Percentiles rank a stretch among this genome's conserved stretches.
Conservation (phyloP, 2,797 vertebrate species). For the Todus mexicanus region DNA sequence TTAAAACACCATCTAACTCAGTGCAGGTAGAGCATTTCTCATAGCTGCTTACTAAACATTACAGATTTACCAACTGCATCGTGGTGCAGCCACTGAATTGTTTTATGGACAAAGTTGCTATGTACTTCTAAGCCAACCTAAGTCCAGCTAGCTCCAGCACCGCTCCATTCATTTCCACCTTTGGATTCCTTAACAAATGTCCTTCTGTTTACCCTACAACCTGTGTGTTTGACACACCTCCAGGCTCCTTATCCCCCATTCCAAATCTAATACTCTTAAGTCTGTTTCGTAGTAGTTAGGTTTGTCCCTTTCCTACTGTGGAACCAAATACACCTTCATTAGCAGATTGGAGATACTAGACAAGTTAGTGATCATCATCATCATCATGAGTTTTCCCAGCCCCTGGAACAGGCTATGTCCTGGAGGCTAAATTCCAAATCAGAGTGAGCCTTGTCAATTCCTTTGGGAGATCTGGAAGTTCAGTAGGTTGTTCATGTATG, state of each 20-base stretch:
- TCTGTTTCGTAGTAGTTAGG: not conserved
- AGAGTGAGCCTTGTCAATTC: not conserved
- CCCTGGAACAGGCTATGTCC: not conserved
- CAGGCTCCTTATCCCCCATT: not conserved
- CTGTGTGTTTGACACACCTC: not conserved
- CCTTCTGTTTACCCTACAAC: not conserved
- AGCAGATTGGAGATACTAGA: no score
- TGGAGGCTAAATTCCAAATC: not conserved
- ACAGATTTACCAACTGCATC: not conserved
- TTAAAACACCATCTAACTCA: not conserved
- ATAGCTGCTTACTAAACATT: not conserved
- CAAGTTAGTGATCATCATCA: no score
- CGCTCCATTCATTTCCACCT: not conserved
- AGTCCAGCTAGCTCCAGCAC: not conserved
- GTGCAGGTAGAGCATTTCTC: fast-evolving
- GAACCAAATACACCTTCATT: not conserved
- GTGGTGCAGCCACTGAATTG: not conserved
- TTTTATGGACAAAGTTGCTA: not conserved
- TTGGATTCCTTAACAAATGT: not conserved
- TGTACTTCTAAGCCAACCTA: not conserved
- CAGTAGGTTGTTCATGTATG: not conserved
- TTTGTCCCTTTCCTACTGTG: not conserved
- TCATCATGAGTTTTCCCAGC: not conserved
- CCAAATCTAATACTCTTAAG: not conserved
- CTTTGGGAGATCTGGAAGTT: not conserved